Percentiles rank a stretch among this genome's conserved stretches.
Evolutionary conservation across 2,888 invertebrate species (phyloP).

Genomic region (Celastrina argiolus): DNA sequence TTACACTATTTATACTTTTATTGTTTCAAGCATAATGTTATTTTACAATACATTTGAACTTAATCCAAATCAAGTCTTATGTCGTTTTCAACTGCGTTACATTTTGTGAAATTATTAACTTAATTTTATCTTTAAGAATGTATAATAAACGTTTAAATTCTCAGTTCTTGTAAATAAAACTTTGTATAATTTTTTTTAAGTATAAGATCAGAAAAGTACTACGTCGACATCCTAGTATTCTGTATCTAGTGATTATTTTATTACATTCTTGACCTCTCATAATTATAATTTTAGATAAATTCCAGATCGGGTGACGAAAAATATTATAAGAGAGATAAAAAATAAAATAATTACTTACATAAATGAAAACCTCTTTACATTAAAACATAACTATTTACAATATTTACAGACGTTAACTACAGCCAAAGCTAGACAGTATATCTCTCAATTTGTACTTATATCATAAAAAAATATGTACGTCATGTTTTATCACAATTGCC

Average conservation of each 20-base stretch:
- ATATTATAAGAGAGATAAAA: background rate
- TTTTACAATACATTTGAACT: background rate
- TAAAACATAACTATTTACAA: constrained; percentile 50
- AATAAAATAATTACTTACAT: background rate
- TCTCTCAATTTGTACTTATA: constrained; percentile 71
- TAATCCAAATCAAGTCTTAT: background rate
- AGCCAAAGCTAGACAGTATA: constrained; percentile 47
- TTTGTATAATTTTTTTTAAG: background rate
- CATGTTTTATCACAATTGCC: constrained; percentile 71
- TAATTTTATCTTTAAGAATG: background rate
- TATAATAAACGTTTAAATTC: background rate
- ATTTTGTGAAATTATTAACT: background rate
- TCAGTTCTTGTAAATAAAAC: background rate
- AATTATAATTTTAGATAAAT: background rate
- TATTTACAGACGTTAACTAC: constrained; percentile 49
- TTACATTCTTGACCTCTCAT: background rate
- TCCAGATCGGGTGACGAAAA: background rate
- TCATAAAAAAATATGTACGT: constrained; percentile 74
- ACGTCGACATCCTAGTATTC: background rate
- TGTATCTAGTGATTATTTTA: background rate
- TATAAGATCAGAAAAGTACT: background rate
- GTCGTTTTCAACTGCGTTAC: background rate
- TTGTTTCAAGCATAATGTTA: constrained; percentile 1
- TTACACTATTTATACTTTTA: background rate
- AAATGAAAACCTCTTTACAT: background rate